Evolutionary conservation across 1,140 invertebrate species (phyloP).

Genomic region (Cotesia typhae): DNA sequence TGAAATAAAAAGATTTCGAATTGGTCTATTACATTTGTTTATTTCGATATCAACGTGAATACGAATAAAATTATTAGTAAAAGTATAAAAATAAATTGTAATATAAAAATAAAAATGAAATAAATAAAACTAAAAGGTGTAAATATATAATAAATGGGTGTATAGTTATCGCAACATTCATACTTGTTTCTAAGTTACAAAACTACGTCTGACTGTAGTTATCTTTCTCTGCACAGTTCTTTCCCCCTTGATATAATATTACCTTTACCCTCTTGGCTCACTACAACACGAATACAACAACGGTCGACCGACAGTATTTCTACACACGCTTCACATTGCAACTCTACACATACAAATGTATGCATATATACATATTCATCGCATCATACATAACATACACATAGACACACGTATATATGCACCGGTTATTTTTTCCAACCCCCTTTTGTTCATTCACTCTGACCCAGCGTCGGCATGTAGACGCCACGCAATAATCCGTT

Average conservation of each 20-base stretch:
- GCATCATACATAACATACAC: no score
- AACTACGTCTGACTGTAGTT: conserved; percentile 29
- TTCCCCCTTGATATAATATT: conserved; percentile 18
- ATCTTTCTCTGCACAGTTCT: conserved; percentile 20
- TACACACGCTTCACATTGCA: no score
- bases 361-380: no score
- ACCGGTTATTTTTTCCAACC: conserved; percentile 9
- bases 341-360: no score
- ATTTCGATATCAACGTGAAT: no score
- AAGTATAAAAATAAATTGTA: no score
- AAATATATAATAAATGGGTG: conserved; percentile 6
- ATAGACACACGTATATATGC: conserved; percentile 6
- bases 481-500: conserved; percentile 31
- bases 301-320: conserved; percentile 5
- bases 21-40: no score
- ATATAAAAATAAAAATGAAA: background rate
- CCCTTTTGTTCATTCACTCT: conserved; percentile 25
- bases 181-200: conserved; percentile 26
- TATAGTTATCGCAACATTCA: conserved; percentile 15
- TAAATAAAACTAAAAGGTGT: background rate
- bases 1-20: no score
- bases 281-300: background rate
- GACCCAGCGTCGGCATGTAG: conserved; percentile 30
- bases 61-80: no score
- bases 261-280: conserved; percentile 9